These are phyloP conservation scores for Oryzias sinensis DNA, from an alignment of 2,797 vertebrate genomes.

Conservation along the genomic window DNA sequence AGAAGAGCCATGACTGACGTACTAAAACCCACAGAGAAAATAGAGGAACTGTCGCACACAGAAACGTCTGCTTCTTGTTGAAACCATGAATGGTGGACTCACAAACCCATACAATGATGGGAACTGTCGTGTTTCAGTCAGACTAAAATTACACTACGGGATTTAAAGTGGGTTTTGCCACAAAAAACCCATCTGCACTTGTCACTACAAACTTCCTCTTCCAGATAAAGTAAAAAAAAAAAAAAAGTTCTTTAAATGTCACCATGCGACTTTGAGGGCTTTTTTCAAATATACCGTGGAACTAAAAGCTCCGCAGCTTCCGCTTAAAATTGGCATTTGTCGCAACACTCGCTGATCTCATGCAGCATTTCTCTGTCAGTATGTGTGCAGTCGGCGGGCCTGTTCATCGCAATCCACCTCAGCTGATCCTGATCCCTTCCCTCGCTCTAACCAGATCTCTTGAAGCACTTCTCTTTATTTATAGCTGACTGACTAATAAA, in stretches of 20 bases:
- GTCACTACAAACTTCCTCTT: slow-evolving; percentile 28
- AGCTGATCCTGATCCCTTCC: too few relatives aligned
- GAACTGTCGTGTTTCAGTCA: slow-evolving; percentile 13
- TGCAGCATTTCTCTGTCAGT: neutral
- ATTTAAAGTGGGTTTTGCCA: slow-evolving; percentile 21
- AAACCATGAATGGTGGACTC: slow-evolving; percentile 17
- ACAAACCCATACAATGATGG: slow-evolving; percentile 19
- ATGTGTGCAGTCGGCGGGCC: too few relatives aligned
- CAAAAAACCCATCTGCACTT: slow-evolving; percentile 25
- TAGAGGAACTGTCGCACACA: neutral
- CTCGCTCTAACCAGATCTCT: neutral
- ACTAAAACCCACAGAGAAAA: slow-evolving; percentile 6
- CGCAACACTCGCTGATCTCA: slow-evolving; percentile 4
- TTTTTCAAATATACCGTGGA: slow-evolving; percentile 2
- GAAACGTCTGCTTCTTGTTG: too few relatives aligned
- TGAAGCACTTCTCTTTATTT: neutral
- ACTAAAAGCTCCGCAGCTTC: slow-evolving; percentile 32
- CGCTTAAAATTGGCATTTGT: slow-evolving; percentile 6
- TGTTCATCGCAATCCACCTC: too few relatives aligned
- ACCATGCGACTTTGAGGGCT: slow-evolving; percentile 8
- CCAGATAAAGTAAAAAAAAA: slow-evolving; percentile 19
- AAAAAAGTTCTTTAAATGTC: slow-evolving; percentile 4
- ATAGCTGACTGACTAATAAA: neutral
- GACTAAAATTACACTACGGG: slow-evolving; percentile 15
- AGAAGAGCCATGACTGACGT: slow-evolving; percentile 21